A percentile compares a stretch with the other conserved stretches of the same genome.
Conservation (phyloP, 2,113 vertebrate genomes). For the Hippolais icterina region DNA sequence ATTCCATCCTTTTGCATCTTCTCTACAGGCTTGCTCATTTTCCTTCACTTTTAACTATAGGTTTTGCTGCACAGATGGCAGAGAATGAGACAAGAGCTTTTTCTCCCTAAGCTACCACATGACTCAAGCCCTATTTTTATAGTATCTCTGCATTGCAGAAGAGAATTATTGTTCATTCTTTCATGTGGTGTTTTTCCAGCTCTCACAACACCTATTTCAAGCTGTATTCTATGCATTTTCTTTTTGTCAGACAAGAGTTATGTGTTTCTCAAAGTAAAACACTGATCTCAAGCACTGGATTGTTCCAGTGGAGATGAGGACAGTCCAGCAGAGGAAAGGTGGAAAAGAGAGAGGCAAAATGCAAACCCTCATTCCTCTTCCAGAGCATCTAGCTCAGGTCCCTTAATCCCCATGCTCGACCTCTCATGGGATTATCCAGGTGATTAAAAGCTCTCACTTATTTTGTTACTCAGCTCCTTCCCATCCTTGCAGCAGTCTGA, state of each 20-base stretch:
- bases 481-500: not conserved
- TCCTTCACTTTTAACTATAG: not conserved
- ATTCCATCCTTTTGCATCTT: not conserved
- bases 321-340: not conserved
- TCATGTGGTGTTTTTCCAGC: not conserved
- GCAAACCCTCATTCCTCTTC: not conserved
- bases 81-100: not conserved
- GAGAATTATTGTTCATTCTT: not conserved
- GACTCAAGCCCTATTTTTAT: not conserved
- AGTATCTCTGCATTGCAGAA: not conserved
- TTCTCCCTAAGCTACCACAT: not conserved
- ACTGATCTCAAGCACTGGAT: not conserved
- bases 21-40: not conserved
- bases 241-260: not conserved
- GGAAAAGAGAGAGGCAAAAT: not conserved
- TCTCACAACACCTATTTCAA: not conserved
- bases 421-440: not conserved
- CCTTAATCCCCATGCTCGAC: fast-evolving
- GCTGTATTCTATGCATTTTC: not conserved
- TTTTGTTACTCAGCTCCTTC: not conserved
- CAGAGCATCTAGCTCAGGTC: not conserved
- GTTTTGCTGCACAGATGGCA: not conserved
- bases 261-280: not conserved
- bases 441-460: not conserved
- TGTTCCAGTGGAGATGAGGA: not conserved